Evolutionary conservation across 2,888 invertebrate species (phyloP).

Genomic region (Noctua janthe): DNA sequence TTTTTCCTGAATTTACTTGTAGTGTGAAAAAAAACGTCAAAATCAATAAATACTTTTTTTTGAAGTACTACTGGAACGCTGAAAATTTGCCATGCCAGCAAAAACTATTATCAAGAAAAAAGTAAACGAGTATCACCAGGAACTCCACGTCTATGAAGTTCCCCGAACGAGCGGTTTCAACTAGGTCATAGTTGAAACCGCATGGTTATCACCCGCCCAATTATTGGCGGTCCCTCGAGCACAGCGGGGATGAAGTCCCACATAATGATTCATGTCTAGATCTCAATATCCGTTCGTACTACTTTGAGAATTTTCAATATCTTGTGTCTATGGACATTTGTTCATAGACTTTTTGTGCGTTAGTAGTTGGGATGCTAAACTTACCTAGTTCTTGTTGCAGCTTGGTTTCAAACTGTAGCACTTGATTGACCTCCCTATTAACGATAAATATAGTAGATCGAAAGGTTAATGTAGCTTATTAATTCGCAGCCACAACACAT

Average conservation of each 20-base stretch:
- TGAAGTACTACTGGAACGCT: not conserved
- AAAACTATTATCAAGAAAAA: constrained; percentile 18
- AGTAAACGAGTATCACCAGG: constrained; percentile 24
- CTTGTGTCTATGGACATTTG: not conserved
- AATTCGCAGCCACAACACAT: not conserved
- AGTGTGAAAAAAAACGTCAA: not conserved
- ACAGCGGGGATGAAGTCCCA: not conserved
- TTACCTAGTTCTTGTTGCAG: not conserved
- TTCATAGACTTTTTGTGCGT: not conserved
- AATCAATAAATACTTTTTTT: not conserved
- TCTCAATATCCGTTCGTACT: not conserved
- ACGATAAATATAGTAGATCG: not conserved
- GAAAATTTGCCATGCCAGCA: not conserved
- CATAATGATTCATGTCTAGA: constrained; percentile 1
- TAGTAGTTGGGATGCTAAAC: not conserved
- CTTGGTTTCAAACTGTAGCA: not conserved
- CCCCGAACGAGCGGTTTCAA: constrained; percentile 59
- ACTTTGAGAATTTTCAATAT: not conserved
- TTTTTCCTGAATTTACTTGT: not conserved
- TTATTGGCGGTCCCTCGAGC: constrained; percentile 52
- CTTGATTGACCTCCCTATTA: not conserved
- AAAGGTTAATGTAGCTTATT: not conserved
- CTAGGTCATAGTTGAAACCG: constrained; percentile 61
- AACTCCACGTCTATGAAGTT: constrained; percentile 44
- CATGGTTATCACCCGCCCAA: constrained; percentile 60